These are phyloP conservation scores for Vireo griseus DNA, from an alignment of 2,797 vertebrate species.

Conservation along the genomic window DNA sequence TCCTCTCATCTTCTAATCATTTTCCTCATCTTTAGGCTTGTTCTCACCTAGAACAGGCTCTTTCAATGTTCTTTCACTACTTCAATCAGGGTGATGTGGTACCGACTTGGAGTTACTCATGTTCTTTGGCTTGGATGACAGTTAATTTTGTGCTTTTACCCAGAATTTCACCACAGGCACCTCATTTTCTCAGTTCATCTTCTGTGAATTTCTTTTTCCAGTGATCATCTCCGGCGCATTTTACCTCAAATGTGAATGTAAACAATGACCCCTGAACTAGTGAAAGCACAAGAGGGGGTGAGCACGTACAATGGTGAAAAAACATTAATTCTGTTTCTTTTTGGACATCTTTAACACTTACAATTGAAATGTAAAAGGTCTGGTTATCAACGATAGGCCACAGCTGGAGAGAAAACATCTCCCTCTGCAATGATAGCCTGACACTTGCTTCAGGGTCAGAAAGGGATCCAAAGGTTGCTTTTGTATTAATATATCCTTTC, in stretches of 20 bases:
- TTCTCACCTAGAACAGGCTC: conserved; percentile 49
- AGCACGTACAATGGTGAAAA: neutral
- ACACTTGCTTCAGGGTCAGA: neutral
- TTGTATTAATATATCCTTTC: neutral
- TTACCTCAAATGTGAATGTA: conserved; percentile 43
- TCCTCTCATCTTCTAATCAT: neutral
- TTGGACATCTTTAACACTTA: neutral
- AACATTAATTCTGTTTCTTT: conserved; percentile 16
- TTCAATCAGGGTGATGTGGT: conserved; percentile 71
- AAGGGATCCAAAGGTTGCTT: neutral
- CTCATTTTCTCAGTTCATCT: conserved; percentile 16
- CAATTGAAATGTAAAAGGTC: conserved; percentile 11
- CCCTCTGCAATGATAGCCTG: neutral
- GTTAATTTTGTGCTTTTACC: conserved; percentile 71
- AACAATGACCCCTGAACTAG: conserved; percentile 22
- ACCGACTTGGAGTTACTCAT: conserved; percentile 28
- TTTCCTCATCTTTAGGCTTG: conserved; percentile 39
- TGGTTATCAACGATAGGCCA: neutral
- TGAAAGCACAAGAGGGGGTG: neutral
- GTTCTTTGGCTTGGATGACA: conserved; percentile 41
- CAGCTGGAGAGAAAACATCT: neutral
- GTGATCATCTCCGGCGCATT: conserved; percentile 12
- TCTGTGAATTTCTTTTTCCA: conserved; percentile 9
- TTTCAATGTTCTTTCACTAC: conserved; percentile 56
- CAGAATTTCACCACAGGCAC: conserved; percentile 52